These are phyloP conservation scores for Myodes glareolus DNA, from an alignment of 2,113 vertebrate genomes.

Conservation along the genomic window DNA sequence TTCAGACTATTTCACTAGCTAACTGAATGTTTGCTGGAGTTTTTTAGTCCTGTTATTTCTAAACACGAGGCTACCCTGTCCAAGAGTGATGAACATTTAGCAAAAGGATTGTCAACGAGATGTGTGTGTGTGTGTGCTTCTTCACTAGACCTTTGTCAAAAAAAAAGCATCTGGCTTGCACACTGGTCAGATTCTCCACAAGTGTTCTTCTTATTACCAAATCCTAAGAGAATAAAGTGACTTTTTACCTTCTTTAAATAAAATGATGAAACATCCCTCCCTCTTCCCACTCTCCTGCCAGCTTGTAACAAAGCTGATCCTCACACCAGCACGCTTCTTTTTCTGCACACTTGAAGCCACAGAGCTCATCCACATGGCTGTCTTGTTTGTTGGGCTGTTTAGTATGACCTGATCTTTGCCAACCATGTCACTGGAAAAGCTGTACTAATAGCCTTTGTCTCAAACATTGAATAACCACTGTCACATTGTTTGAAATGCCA, in stretches of 20 bases:
- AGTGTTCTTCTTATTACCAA: background rate
- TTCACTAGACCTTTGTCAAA: background rate
- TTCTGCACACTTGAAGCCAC: background rate
- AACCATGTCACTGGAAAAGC: background rate
- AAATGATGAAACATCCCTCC: background rate
- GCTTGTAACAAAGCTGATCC: background rate
- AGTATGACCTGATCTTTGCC: background rate
- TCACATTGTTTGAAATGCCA: background rate
- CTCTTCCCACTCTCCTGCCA: background rate
- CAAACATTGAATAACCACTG: background rate
- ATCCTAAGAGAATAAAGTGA: background rate
- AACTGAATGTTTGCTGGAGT: background rate
- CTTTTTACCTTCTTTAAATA: background rate
- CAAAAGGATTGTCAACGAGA: background rate
- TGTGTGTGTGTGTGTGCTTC: too few species aligned
- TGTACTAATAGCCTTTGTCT: background rate
- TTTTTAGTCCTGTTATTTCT: background rate
- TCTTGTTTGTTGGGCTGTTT: background rate
- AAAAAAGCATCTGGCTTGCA: background rate
- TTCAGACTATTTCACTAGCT: background rate
- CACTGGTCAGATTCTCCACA: fast-evolving
- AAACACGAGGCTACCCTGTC: background rate
- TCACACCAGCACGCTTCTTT: background rate
- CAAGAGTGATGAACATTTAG: background rate
- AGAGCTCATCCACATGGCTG: fast-evolving